These are phyloP conservation scores for Archips crataeganus DNA, from an alignment of 2,888 invertebrate species.

Conservation along the genomic window DNA sequence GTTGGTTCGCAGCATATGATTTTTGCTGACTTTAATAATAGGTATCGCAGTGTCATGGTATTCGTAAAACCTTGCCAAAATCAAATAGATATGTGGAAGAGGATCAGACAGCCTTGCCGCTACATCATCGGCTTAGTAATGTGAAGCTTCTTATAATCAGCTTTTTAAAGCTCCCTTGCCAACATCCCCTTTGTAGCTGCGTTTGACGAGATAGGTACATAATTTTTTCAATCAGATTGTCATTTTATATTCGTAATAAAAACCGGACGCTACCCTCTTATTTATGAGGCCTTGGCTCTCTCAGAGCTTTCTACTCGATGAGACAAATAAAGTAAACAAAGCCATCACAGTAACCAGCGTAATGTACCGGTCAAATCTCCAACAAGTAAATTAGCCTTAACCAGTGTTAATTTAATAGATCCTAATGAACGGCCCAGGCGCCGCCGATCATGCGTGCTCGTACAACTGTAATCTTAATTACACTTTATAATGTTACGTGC, in stretches of 20 bases:
- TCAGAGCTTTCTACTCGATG: conserved; percentile 27
- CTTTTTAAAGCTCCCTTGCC: not conserved
- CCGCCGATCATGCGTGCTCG: conserved; percentile 51
- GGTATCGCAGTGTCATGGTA: not conserved
- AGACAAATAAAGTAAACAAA: conserved; percentile 23
- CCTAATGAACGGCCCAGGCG: conserved; percentile 53
- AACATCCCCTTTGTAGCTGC: not conserved
- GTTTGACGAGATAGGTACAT: not conserved
- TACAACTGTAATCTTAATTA: conserved; percentile 41
- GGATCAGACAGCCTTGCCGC: not conserved
- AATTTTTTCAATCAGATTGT: conserved; percentile 25
- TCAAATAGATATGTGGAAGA: not conserved
- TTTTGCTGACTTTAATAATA: not conserved
- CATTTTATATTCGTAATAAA: conserved; percentile 34
- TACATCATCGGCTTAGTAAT: not conserved
- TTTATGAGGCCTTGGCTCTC: conserved; percentile 14
- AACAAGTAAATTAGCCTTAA: conserved; percentile 77
- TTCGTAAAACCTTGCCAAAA: not conserved
- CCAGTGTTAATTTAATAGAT: conserved; percentile 75
- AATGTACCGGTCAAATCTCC: conserved; percentile 75
- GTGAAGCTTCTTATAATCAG: not conserved
- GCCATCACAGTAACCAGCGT: conserved; percentile 50
- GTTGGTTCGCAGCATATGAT: not conserved
- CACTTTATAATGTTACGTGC: conserved; percentile 42
- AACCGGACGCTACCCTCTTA: conserved; percentile 6